Evolutionary conservation across 2,113 vertebrate species (phyloP).

Genomic region (Mormoops blainvillei): DNA sequence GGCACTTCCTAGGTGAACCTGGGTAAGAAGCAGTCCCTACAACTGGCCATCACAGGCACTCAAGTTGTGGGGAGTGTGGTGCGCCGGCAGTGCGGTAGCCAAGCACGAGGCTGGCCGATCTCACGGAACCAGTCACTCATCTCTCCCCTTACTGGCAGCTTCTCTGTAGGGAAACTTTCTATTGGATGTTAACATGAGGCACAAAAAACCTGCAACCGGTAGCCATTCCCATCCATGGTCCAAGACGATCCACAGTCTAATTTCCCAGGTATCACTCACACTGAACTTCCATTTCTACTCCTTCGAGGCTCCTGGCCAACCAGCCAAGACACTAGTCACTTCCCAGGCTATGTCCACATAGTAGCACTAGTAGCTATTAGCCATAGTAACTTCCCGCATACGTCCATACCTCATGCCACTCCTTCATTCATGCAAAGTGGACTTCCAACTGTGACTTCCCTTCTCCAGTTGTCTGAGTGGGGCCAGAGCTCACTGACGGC

Average conservation of each 20-base stretch:
- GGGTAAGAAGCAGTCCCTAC: not conserved
- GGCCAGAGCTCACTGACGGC: not conserved
- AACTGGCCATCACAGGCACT: not conserved
- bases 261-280: not conserved
- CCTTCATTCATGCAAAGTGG: not conserved
- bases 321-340: not conserved
- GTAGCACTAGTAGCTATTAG: too few relatives aligned
- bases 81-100: not conserved
- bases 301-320: not conserved
- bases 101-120: not conserved
- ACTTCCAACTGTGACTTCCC: not conserved
- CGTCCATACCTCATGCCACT: not conserved
- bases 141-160: not conserved
- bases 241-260: not conserved
- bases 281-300: not conserved
- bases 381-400: not conserved
- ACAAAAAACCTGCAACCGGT: not conserved
- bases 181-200: not conserved
- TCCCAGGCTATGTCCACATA: too few relatives aligned
- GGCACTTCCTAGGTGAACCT: not conserved
- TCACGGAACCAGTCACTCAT: not conserved
- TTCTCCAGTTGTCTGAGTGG: not conserved
- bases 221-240: not conserved
- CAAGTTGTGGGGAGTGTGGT: not conserved
- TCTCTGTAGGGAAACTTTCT: not conserved